phyloP scores from a whole-genome alignment of 2,113 vertebrate genomes.

The mouse (Mus musculus) region GRCm39 chr10:106600501-106601000 shows the following conservation, averaged over 20 bases:
- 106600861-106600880: neutral
- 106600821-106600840: neutral
- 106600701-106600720: neutral
- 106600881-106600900: neutral
- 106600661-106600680: neutral
- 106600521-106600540: neutral
- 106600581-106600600: neutral
- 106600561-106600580: neutral
- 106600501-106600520: neutral
- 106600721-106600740: neutral
- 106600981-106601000: neutral
- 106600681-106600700: neutral
- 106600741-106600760: neutral
- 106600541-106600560: neutral
- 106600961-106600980: neutral
- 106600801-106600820: neutral
- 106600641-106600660: neutral
- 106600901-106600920: neutral
- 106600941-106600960: neutral
- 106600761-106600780: slow-evolving; percentile 20
- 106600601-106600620: neutral
- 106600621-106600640: neutral
- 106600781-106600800: neutral
- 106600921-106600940: neutral
- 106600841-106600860: neutral